phyloP scores from a whole-genome alignment of 2,888 invertebrate species.

The Carabus problematicus region DNA sequence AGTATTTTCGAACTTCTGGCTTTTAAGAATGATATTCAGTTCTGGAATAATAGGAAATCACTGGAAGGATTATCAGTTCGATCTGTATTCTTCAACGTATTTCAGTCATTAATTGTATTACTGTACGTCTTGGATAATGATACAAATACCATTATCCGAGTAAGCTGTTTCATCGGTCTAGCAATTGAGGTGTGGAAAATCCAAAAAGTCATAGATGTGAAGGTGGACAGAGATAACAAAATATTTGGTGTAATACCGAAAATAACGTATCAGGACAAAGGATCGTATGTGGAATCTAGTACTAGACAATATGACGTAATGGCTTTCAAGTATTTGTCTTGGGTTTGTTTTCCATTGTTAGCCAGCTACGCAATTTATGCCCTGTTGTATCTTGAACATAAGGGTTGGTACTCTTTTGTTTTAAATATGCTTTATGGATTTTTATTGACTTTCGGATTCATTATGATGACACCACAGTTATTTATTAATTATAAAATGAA shows the following conservation, averaged over 20 bases:
- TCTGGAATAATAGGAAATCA: conserved; percentile 98
- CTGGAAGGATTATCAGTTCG: conserved; percentile 97
- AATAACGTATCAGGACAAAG: conserved; percentile 87
- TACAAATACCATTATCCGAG: conserved; percentile 93
- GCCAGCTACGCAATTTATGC: conserved; percentile 95
- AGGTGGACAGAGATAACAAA: conserved; percentile 75
- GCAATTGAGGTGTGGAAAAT: conserved; percentile 99
- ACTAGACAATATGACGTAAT: conserved; percentile 93
- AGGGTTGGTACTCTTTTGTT: conserved; percentile 99
- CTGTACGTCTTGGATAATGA: conserved; percentile 98
- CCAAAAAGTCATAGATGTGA: conserved; percentile 91
- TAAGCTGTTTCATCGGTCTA: conserved; percentile 93
- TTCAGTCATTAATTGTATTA: conserved; percentile 93
- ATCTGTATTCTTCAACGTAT: conserved; percentile 97
- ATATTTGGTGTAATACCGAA: conserved; percentile 82
- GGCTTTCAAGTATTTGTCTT: conserved; percentile 96
- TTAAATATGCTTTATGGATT: conserved; percentile 98
- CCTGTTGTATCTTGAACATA: conserved; percentile 93
- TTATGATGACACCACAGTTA: conserved; percentile 99
- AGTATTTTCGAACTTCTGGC: conserved; percentile 98
- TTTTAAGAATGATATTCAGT: conserved; percentile 99
- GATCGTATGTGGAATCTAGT: conserved; percentile 93
- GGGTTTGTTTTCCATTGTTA: conserved; percentile 93
- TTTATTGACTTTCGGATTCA: conserved; percentile 97
- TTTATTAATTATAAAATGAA: conserved; percentile 99